phyloP scores from a whole-genome alignment of 2,113 vertebrate genomes.

The Alexandromys fortis region DNA sequence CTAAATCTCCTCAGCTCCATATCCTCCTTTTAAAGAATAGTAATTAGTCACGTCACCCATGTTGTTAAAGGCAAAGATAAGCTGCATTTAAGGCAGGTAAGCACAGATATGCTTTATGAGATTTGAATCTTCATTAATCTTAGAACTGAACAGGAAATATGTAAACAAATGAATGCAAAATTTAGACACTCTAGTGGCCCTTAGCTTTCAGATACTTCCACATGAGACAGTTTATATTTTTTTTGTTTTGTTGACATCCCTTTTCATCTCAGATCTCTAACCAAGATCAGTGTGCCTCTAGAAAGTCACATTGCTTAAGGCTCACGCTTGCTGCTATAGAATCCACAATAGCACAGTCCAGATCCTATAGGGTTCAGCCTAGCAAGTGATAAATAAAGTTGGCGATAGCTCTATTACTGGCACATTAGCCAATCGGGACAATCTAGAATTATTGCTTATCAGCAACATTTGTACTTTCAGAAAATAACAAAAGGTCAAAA shows the following conservation, averaged over 20 bases:
- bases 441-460: slow-evolving; percentile 66
- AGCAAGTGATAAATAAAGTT: not conserved
- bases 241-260: not conserved
- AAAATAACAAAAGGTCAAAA: slow-evolving; percentile 58
- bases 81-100: slow-evolving; percentile 13
- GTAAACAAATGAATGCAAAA: not conserved
- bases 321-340: not conserved
- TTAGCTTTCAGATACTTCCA: not conserved
- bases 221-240: slow-evolving; percentile 12
- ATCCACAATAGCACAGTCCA: not conserved
- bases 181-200: not conserved
- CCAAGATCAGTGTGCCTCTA: not conserved
- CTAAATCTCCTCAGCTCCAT: not conserved
- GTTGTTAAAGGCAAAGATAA: not conserved
- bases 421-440: slow-evolving; percentile 24
- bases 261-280: slow-evolving; percentile 12
- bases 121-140: not conserved
- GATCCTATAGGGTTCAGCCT: not conserved
- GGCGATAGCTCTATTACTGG: not conserved
- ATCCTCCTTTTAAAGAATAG: not conserved
- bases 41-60: not conserved
- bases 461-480: slow-evolving; percentile 65
- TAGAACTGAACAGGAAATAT: not conserved
- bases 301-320: slow-evolving; percentile 32
- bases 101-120: not conserved